Base-by-base conservation (phyloP, 2,888 invertebrate species). In the Eupithecia abbreviata region DNA sequence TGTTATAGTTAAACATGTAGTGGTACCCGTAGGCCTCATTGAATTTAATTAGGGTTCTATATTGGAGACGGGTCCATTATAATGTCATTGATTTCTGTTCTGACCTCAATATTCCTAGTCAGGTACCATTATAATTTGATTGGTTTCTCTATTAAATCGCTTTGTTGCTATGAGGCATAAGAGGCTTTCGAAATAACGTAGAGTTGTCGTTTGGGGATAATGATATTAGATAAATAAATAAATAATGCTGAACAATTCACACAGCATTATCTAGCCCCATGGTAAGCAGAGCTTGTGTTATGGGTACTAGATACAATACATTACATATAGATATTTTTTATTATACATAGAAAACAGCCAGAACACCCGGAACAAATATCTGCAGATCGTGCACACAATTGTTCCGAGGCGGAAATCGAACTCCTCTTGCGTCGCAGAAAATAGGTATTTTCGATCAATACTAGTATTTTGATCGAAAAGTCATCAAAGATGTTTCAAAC, bases 41-140 rank as follows among this genome's bases (percentile, higher is more conserved):
- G 78, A 83, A 85, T 88, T 89, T 89, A 89, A 90, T 90, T 89
- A 89, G 87, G 89, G 87, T 87, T 58, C 72, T 69, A 13, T 45
- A 30, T 30, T 47, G 69, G 13, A 69, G 5, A 69, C 10, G 30
- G 68, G 30, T 13, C 69, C 47, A 18, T 30, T 47, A 47, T 30
- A 18, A 69, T 47, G 42, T 18, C 69, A 69, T 69, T 47, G 69
- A 69, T 69, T 49, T 69, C 47, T 30, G 30, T 18, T 47, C 9
- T 69, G 18, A 69, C 68, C 47, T 45, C 69, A 69, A n/a, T 47
- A 30, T n/a, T 47, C 43, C 5, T 41, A 42, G 10, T 68, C n/a
- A 68, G 43, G 43, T 69, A 69, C 18, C n/a, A 69, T 30, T 62
- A 62, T 62, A 62, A 62, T 62, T 62, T 62, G 62, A 62, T 62